Evolutionary conservation across 2,113 vertebrate genomes (phyloP).

Genomic region (Tautogolabrus adspersus): DNA sequence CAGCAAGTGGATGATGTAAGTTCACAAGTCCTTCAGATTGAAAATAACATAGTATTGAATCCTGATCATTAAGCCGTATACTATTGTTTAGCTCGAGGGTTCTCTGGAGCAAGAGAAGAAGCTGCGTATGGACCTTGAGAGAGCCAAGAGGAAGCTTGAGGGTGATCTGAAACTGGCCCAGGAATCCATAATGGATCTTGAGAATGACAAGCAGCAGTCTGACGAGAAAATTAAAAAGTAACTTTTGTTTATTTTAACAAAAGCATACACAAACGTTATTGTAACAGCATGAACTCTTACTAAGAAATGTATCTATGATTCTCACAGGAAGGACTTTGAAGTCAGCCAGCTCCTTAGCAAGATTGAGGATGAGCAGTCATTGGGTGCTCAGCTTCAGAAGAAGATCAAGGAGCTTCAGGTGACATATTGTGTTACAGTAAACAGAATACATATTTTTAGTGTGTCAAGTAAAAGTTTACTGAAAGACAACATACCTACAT

Average conservation of each 20-base stretch:
- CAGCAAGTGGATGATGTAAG: slow-evolving; percentile 67
- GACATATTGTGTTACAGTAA: not conserved
- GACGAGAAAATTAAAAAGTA: slow-evolving; percentile 72
- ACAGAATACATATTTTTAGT: not conserved
- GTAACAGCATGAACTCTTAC: not conserved
- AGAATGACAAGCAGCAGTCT: slow-evolving; percentile 76
- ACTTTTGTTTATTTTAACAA: not conserved
- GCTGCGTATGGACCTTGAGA: slow-evolving; percentile 86
- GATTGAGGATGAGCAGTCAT: slow-evolving; percentile 72
- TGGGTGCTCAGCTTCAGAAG: slow-evolving; percentile 73
- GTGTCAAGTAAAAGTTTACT: not conserved
- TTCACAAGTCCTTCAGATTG: not conserved
- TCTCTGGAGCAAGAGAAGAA: slow-evolving; percentile 91
- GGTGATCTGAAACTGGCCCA: slow-evolving; percentile 78
- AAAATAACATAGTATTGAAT: not conserved
- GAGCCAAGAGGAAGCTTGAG: slow-evolving; percentile 80
- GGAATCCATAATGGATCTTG: slow-evolving; percentile 78
- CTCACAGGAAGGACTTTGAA: slow-evolving; percentile 71
- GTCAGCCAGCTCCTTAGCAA: slow-evolving; percentile 64
- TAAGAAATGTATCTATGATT: not conserved
- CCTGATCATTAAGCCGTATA: not conserved
- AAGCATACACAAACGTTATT: not conserved
- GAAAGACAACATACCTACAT: not conserved
- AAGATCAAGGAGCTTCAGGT: slow-evolving; percentile 75
- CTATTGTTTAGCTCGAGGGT: slow-evolving; percentile 82